Evolutionary conservation across 1,140 invertebrate genomes (phyloP), one percentile per base, ranked within the genome.

Genomic region (Drosophila carrolli): DNA sequence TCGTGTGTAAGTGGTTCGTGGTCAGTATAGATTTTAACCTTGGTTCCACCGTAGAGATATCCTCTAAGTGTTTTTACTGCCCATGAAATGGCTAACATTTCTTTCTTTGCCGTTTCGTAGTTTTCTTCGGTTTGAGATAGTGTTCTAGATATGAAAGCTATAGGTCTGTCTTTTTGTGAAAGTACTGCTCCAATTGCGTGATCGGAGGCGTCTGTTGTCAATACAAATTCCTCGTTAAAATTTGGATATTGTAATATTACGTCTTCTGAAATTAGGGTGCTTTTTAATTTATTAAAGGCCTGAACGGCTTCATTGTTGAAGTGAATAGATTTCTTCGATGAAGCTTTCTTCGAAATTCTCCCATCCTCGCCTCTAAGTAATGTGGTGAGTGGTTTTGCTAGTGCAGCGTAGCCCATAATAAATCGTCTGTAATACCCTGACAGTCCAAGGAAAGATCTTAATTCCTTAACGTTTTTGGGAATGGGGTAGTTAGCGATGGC

Each of bases 61-160:
- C 79, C 81, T 35, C 80, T 58, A 43, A 93, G 93, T 37, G 92
- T 67, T 51, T 74, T 89, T 6, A 86, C 55, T 16, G 79, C 93
- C 81, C 90, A 94, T 1, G 94, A 65, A 8, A 95, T 93, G n/a
- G 59, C 70, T 27, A 85, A 53, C n/a, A 80, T 75, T 53, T 88
- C 78, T 68, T 85, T 92, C 61, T 92, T 81, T 53, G 48, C 92
- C 11, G 61, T 51, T 54, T 90, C 27, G 63, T 61, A 61, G 50
- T 63, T 80, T 55, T 79, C 91, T 82, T 38, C 78, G n/a, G 59
- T 62, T 51, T 80, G 75, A 4, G 43, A 78, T 14, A 92, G 46
- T 5, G 81, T 86, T 56, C 75, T 51, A 4, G 85, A 90, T 10
- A 74, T 66, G 50, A 85, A 92, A 14, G 67, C 57, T 40, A 40